phyloP scores from a whole-genome alignment of 2,113 vertebrate species.

The Abramis brama region DNA sequence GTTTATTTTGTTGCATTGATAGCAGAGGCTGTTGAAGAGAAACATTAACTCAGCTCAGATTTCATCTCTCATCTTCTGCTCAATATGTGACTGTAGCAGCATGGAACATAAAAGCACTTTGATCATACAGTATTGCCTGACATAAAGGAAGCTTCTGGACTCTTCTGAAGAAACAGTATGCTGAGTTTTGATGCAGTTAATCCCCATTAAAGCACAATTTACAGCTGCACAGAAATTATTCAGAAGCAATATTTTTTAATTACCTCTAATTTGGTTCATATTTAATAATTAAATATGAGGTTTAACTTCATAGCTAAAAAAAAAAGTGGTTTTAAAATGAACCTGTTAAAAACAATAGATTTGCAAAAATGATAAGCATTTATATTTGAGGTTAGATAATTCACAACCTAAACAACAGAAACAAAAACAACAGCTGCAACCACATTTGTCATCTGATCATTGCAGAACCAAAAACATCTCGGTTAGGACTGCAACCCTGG shows the following conservation, averaged over 20 bases:
- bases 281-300: conserved; percentile 1
- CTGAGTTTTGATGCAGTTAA: background rate
- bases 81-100: conserved; percentile 18
- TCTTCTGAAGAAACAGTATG: background rate
- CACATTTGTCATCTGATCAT: background rate
- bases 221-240: background rate
- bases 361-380: background rate
- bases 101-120: conserved; percentile 13
- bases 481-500: too few species aligned
- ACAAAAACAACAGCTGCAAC: background rate
- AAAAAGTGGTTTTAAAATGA: background rate
- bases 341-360: background rate
- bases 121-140: conserved; percentile 13
- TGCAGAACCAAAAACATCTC: background rate
- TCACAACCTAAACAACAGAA: background rate
- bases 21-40: background rate
- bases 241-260: background rate
- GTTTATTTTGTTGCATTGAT: background rate
- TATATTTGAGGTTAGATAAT: background rate
- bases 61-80: background rate
- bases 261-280: background rate
- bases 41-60: background rate
- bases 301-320: background rate
- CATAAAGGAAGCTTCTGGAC: background rate
- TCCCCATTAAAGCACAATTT: conserved; percentile 26